Evolutionary conservation across 2,113 vertebrate species (phyloP).

Genomic region (Gasterosteus nipponicus): DNA sequence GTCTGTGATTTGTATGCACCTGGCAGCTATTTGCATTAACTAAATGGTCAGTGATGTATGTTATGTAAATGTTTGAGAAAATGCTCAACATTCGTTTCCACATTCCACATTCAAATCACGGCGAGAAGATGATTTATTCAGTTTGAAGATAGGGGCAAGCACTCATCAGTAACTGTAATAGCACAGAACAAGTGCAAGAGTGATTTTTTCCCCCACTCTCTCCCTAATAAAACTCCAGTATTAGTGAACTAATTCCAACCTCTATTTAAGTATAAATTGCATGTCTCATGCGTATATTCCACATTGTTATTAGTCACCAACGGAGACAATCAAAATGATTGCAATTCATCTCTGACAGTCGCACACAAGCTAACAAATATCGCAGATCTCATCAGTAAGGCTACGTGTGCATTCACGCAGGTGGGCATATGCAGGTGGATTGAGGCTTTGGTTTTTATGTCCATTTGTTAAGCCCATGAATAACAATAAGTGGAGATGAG

Average conservation of each 20-base stretch:
- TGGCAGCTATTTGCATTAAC: slow-evolving; percentile 19
- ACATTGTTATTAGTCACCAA: slow-evolving; percentile 21
- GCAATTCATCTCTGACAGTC: slow-evolving; percentile 24
- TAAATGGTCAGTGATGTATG: background rate
- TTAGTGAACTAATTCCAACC: slow-evolving; percentile 12
- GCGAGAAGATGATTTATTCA: slow-evolving; percentile 13
- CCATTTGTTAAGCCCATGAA: slow-evolving; percentile 48
- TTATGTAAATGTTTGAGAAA: slow-evolving; percentile 21
- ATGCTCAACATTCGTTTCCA: background rate
- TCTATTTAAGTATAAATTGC: slow-evolving; percentile 31
- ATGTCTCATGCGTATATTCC: slow-evolving; percentile 12
- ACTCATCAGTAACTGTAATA: slow-evolving; percentile 32
- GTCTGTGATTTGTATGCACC: background rate
- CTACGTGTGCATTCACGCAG: background rate
- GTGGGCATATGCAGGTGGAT: background rate
- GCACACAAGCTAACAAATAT: slow-evolving; percentile 21
- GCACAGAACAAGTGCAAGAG: slow-evolving; percentile 25
- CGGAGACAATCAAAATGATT: slow-evolving; percentile 48
- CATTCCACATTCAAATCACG: slow-evolving; percentile 19
- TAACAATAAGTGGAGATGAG: slow-evolving; percentile 38
- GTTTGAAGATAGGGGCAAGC: slow-evolving; percentile 11
- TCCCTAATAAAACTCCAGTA: slow-evolving; percentile 3
- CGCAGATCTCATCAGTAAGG: slow-evolving; percentile 39
- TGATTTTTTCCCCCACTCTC: slow-evolving; percentile 6
- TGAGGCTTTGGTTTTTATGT: background rate